Evolutionary conservation across 2,888 invertebrate genomes (phyloP).

Genomic region (Acrocera orbiculus): DNA sequence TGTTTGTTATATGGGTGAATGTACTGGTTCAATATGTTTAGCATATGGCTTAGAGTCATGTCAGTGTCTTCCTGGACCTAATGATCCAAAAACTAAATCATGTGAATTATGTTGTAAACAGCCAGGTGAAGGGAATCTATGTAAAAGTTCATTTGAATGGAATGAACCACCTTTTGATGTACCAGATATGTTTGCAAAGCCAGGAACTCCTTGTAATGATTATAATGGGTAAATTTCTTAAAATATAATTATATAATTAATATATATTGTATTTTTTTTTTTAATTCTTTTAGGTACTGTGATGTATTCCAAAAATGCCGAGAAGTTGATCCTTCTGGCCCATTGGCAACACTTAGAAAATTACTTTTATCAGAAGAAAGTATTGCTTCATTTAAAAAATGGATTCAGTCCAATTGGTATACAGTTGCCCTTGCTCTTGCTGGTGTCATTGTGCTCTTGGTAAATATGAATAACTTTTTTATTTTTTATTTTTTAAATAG

Average conservation of each 20-base stretch:
- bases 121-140: slow-evolving; percentile 64
- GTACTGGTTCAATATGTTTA: slow-evolving; percentile 94
- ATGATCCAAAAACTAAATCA: slow-evolving; percentile 66
- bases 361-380: slow-evolving; percentile 76
- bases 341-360: slow-evolving; percentile 72
- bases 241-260: background rate
- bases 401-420: slow-evolving; percentile 85
- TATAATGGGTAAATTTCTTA: slow-evolving; percentile 51
- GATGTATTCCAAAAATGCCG: slow-evolving; percentile 60
- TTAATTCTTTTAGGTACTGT: slow-evolving; percentile 34
- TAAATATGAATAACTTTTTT: slow-evolving; percentile 39
- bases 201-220: slow-evolving; percentile 86
- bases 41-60: slow-evolving; percentile 93
- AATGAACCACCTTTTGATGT: slow-evolving; percentile 77
- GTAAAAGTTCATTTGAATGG: slow-evolving; percentile 81
- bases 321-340: slow-evolving; percentile 86
- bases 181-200: slow-evolving; percentile 83
- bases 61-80: slow-evolving; percentile 66
- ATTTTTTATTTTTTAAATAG: too few species aligned
- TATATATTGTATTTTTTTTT: slow-evolving; percentile 3
- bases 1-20: slow-evolving; percentile 91
- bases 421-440: slow-evolving; percentile 60
- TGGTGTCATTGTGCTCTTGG: slow-evolving; percentile 60
- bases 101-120: slow-evolving; percentile 86
- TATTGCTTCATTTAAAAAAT: slow-evolving; percentile 70